phyloP scores from a whole-genome alignment of 2,113 vertebrate species.

The Calyptommatus sinebrachiatus region DNA sequence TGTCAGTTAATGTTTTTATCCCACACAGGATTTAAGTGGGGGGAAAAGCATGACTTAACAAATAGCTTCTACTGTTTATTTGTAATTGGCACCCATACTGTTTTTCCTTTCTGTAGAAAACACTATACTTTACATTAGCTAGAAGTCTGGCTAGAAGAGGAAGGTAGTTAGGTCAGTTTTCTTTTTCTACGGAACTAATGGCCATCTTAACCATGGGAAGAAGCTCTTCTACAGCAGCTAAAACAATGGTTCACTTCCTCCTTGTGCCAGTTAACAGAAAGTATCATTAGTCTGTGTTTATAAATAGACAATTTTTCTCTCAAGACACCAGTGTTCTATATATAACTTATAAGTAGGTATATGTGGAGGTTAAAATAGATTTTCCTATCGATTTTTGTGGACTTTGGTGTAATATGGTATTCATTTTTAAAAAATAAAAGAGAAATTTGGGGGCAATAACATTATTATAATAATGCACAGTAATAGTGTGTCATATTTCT shows the following conservation, averaged over 20 bases:
- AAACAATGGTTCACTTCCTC: conserved; percentile 22
- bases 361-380: not conserved
- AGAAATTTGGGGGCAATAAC: not conserved
- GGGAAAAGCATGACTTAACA: not conserved
- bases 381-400: not conserved
- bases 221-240: not conserved
- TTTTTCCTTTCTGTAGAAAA: not conserved
- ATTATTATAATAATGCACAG: not conserved
- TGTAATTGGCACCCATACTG: not conserved
- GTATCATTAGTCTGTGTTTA: not conserved
- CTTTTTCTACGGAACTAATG: conserved; percentile 8
- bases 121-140: not conserved
- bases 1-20: not conserved
- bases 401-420: not conserved
- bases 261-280: conserved; percentile 7
- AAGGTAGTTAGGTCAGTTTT: not conserved
- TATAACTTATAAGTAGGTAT: not conserved
- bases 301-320: conserved; percentile 5
- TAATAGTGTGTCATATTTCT: no score
- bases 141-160: not conserved
- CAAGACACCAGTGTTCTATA: not conserved
- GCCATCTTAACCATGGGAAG: not conserved
- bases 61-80: not conserved
- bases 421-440: not conserved
- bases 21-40: not conserved